Evolutionary conservation across 1,140 invertebrate genomes (phyloP).

Genomic region (Caenorhabditis brenneri): DNA sequence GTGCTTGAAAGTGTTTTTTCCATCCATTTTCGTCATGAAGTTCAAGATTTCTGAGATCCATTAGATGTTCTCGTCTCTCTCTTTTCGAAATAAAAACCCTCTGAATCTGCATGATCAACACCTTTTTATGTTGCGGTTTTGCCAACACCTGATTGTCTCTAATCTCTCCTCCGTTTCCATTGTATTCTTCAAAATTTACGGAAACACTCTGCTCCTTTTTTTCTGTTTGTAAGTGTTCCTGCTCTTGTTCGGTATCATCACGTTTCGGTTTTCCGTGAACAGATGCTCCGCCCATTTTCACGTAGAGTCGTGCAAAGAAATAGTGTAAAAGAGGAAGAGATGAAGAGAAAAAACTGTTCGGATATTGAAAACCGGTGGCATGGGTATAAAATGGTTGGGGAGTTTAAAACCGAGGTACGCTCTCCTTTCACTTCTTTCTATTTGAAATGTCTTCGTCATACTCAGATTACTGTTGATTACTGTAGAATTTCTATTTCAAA

Average conservation of each 20-base stretch:
- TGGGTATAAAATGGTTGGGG: background rate
- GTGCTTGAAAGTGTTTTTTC: too few relatives aligned
- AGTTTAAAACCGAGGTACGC: background rate
- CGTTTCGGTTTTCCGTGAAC: conserved; percentile 4
- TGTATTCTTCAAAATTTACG: background rate
- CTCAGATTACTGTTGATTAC: background rate
- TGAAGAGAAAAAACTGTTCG: background rate
- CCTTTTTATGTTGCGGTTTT: background rate
- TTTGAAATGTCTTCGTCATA: too few relatives aligned
- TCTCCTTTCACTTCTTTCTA: too few relatives aligned
- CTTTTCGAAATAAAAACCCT: too few relatives aligned
- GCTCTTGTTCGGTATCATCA: conserved; percentile 35
- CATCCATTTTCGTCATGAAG: too few relatives aligned
- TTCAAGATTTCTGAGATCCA: too few relatives aligned
- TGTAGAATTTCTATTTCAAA: background rate
- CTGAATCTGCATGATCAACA: conserved; percentile 3
- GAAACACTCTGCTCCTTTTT: background rate
- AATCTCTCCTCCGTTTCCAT: background rate
- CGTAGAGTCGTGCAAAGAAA: background rate
- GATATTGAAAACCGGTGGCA: background rate
- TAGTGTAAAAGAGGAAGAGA: background rate
- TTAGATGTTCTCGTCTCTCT: too few relatives aligned
- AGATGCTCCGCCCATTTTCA: background rate
- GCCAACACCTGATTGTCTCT: background rate
- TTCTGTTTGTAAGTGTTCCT: too few relatives aligned